A percentile compares a stretch with the other conserved stretches of the same genome.
Conservation (phyloP, 2,888 invertebrate species). For the Habrosyne pyritoides region DNA sequence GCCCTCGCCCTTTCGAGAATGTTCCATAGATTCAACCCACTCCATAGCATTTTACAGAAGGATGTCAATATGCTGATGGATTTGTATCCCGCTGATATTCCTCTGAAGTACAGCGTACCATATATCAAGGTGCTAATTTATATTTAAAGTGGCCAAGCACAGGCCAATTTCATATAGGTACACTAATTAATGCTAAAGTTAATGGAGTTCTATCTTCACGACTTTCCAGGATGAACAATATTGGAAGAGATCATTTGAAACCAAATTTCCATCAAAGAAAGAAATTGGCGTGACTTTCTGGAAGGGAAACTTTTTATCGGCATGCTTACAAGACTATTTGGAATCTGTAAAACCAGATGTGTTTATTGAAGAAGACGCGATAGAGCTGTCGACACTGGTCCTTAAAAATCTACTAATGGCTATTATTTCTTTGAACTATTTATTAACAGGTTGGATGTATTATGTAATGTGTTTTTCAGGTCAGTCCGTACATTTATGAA, state of each 20-base stretch:
- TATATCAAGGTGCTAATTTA: slow-evolving; percentile 67
- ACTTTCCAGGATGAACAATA: slow-evolving; percentile 83
- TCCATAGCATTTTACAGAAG: slow-evolving; percentile 79
- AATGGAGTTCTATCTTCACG: no score
- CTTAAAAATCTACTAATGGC: background rate
- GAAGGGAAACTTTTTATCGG: slow-evolving; percentile 82
- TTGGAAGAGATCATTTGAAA: slow-evolving; percentile 83
- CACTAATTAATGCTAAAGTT: no score
- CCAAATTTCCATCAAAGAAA: slow-evolving; percentile 60
- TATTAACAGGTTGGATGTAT: background rate
- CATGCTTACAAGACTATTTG: slow-evolving; percentile 72
- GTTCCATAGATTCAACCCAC: slow-evolving; percentile 79
- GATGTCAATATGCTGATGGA: slow-evolving; percentile 85
- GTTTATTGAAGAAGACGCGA: slow-evolving; percentile 69
- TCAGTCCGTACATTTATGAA: slow-evolving; percentile 78
- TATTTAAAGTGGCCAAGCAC: slow-evolving; percentile 12
- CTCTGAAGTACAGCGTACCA: slow-evolving; percentile 81
- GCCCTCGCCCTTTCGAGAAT: slow-evolving; percentile 58
- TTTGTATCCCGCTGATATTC: slow-evolving; percentile 83
- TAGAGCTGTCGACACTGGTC: slow-evolving; percentile 67
- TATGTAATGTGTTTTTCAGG: slow-evolving; percentile 43
- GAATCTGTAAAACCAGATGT: slow-evolving; percentile 71
- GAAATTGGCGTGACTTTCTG: slow-evolving; percentile 81
- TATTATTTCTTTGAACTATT: background rate
- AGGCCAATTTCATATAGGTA: slow-evolving; percentile 1